A percentile compares a stretch with the other conserved stretches of the same genome.
These are phyloP conservation scores for Noctua comes DNA, from an alignment of 2,888 invertebrate genomes.

Conservation along the genomic window DNA sequence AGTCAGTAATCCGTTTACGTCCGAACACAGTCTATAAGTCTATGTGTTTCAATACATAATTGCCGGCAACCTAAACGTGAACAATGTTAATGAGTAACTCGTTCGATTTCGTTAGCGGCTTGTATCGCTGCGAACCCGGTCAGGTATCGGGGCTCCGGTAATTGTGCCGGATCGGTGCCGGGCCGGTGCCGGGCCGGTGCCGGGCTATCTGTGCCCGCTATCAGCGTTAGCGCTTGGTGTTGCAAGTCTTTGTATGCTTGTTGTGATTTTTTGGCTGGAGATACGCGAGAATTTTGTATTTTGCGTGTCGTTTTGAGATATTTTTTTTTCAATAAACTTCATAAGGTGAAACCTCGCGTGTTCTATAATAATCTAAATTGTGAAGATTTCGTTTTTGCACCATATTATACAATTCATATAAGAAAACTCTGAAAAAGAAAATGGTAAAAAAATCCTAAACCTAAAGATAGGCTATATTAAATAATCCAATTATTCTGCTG, in stretches of 20 bases:
- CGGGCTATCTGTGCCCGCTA: conserved; percentile 52
- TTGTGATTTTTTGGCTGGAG: neutral
- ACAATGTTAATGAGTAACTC: conserved; percentile 45
- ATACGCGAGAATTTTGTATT: neutral
- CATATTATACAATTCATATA: neutral
- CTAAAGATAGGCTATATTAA: neutral
- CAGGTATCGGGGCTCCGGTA: conserved; percentile 76
- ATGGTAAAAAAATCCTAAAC: neutral
- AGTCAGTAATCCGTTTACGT: no score
- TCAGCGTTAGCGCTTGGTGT: conserved; percentile 37
- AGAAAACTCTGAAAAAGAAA: neutral
- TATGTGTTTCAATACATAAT: conserved; percentile 23
- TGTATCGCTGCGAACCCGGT: conserved; percentile 76
- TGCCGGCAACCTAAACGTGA: conserved; percentile 30
- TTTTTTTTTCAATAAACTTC: neutral
- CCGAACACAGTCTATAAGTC: neutral
- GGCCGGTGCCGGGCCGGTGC: conserved; percentile 51
- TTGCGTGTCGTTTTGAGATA: neutral
- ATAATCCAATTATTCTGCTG: neutral
- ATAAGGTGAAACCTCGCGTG: neutral
- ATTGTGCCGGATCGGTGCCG: conserved; percentile 70
- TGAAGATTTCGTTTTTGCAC: neutral
- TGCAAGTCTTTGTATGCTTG: conserved; percentile 20
- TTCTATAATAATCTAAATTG: neutral
- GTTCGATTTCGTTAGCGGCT: conserved; percentile 69